phyloP scores from a whole-genome alignment of 2,797 vertebrate genomes.

The Lemur catta region DNA sequence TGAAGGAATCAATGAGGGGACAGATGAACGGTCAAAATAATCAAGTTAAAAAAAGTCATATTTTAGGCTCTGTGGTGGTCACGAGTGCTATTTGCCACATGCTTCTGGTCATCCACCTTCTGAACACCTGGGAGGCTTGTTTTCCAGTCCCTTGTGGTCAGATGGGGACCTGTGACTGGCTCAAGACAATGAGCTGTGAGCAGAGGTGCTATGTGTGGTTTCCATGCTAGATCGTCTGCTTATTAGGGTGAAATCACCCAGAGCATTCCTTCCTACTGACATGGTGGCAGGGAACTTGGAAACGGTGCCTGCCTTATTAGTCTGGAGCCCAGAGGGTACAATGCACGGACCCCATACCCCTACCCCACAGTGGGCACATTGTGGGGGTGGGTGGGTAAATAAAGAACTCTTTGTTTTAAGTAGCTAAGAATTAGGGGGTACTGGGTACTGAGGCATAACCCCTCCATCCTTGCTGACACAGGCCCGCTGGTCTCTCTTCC shows the following conservation, averaged over 20 bases:
- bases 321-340: background rate
- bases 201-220: background rate
- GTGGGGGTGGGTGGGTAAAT: background rate
- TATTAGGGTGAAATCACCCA: background rate
- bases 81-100: no score
- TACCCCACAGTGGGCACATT: rapidly evolving
- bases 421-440: background rate
- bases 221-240: background rate
- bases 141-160: background rate
- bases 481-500: background rate
- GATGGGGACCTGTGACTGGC: background rate
- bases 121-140: background rate
- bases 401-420: background rate
- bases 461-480: rapidly evolving
- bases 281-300: background rate
- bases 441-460: rapidly evolving
- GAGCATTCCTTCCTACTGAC: background rate
- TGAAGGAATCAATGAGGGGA: no score
- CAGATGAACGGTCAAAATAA: background rate
- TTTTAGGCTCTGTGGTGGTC: background rate
- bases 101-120: background rate
- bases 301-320: background rate
- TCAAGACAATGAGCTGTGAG: background rate
- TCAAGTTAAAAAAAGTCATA: background rate
- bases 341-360: background rate